These are phyloP conservation scores for Plagiodera versicolora DNA, from an alignment of 2,888 invertebrate genomes.

Conservation along the genomic window DNA sequence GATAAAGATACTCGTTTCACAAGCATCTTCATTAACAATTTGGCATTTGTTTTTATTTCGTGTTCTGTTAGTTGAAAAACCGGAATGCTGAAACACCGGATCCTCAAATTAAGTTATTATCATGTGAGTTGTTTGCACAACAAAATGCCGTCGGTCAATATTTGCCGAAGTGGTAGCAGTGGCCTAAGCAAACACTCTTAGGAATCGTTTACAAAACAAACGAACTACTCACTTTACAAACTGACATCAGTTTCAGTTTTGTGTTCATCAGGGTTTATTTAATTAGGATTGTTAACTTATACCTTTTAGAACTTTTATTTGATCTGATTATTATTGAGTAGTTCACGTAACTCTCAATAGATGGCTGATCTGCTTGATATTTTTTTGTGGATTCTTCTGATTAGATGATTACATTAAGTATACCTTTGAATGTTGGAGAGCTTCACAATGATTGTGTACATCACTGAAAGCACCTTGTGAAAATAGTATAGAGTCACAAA, in stretches of 20 bases:
- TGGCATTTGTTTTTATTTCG: not conserved
- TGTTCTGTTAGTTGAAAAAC: not conserved
- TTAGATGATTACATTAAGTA: too few species aligned
- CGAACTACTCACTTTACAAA: constrained; percentile 45
- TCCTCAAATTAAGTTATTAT: constrained; percentile 14
- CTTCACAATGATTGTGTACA: too few species aligned
- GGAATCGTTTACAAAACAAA: constrained; percentile 42
- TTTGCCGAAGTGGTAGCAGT: constrained; percentile 42
- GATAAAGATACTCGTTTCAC: not conserved
- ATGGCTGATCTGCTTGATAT: too few species aligned
- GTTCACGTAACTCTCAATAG: too few species aligned
- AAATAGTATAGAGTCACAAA: too few species aligned
- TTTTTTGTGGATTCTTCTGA: too few species aligned
- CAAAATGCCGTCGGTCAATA: constrained; percentile 44
- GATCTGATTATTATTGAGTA: too few species aligned
- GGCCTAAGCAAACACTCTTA: constrained; percentile 35
- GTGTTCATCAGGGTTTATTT: too few species aligned
- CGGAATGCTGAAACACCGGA: not conserved
- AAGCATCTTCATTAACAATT: not conserved
- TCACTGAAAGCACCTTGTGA: too few species aligned
- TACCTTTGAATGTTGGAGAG: too few species aligned
- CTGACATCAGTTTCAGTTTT: constrained; percentile 19
- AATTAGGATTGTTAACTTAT: too few species aligned
- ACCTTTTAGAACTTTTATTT: too few species aligned
- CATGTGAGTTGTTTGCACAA: constrained; percentile 22